Percentiles rank a stretch among this genome's conserved stretches.
Evolutionary conservation across 2,888 invertebrate species (phyloP).

Genomic region (Seira sanloemensis): DNA sequence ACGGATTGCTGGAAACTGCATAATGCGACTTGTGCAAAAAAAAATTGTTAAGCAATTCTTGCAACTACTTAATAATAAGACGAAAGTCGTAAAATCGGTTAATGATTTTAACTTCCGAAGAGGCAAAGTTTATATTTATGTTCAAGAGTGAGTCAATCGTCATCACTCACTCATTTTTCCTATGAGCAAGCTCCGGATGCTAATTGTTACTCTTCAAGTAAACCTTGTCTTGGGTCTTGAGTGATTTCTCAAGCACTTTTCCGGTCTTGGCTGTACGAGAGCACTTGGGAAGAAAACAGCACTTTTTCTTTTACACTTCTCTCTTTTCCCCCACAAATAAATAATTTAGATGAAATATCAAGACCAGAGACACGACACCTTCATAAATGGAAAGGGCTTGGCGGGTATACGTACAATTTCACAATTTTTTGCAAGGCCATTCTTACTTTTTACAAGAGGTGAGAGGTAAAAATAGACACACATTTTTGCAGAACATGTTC

Average conservation of each 20-base stretch:
- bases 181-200: not conserved
- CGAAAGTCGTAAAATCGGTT: not conserved
- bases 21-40: not conserved
- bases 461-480: not conserved
- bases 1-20: too few relatives aligned
- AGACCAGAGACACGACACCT: slow-evolving; percentile 33
- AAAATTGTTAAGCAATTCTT: not conserved
- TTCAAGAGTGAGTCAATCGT: not conserved
- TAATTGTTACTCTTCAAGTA: slow-evolving; percentile 21
- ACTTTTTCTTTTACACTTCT: slow-evolving; percentile 5
- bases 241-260: slow-evolving; percentile 25
- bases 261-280: slow-evolving; percentile 8
- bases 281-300: slow-evolving; percentile 8
- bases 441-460: not conserved
- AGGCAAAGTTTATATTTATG: not conserved
- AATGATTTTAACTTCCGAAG: not conserved
- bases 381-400: not conserved
- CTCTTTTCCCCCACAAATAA: slow-evolving; percentile 29
- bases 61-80: too few relatives aligned
- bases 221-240: slow-evolving; percentile 26
- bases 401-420: not conserved
- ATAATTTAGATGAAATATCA: slow-evolving; percentile 45
- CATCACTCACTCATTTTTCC: not conserved
- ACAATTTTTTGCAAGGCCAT: not conserved
- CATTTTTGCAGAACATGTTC: too few relatives aligned